Conservation (phyloP, 2,888 invertebrate genomes). For the Selenia dentaria region DNA sequence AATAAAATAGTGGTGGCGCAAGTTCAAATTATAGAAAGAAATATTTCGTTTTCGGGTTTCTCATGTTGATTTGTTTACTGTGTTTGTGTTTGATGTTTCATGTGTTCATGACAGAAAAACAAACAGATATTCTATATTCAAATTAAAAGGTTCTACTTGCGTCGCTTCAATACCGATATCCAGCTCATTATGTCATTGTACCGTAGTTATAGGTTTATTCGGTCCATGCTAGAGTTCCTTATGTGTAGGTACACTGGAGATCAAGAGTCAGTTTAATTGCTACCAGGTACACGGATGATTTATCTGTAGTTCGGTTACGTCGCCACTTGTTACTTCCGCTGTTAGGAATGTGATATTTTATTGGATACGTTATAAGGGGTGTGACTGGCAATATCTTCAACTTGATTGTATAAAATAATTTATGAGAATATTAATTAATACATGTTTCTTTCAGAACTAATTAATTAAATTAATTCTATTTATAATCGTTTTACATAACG, state of each 20-base stretch:
- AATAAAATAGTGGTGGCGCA: no score
- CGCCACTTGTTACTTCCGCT: constrained; percentile 25
- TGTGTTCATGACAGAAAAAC: no score
- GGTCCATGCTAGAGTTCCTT: constrained; percentile 2
- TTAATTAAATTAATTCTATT: no score
- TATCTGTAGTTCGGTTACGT: constrained; percentile 16
- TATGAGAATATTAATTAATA: not conserved
- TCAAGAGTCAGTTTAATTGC: constrained; percentile 37
- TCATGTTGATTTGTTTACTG: no score
- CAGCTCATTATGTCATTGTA: no score
- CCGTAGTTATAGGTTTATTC: not conserved
- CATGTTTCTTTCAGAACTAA: not conserved
- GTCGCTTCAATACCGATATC: no score
- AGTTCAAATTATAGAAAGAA: no score
- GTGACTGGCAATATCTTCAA: constrained; percentile 8
- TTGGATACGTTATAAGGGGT: constrained; percentile 1
- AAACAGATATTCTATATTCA: no score
- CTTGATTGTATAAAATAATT: constrained; percentile 1
- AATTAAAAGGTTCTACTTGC: no score
- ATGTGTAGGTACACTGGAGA: constrained; percentile 11
- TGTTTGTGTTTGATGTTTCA: no score
- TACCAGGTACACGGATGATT: constrained; percentile 35
- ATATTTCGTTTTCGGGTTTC: no score
- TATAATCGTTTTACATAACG: no score
- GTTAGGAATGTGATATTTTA: constrained; percentile 1